Base-by-base conservation (phyloP, 2,113 vertebrate species). In the Coracopsis vasa region DNA sequence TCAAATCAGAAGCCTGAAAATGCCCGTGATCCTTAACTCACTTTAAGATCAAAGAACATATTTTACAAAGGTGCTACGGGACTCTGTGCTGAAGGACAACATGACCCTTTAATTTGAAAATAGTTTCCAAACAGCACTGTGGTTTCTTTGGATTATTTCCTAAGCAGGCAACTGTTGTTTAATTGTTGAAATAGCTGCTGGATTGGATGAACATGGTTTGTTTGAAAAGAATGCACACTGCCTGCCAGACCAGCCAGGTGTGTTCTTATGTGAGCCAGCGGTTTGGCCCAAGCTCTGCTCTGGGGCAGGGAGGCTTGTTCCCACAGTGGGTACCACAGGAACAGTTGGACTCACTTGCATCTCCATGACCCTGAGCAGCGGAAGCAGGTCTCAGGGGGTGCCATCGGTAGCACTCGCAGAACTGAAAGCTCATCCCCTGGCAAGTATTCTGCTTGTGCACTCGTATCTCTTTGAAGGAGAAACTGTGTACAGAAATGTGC, bases 321-420 rank as follows among this genome's bases (percentile, higher is more conserved):
- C 72, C 29, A 35, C 66, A 21, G 29, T 2, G 1, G 23, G 35
- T 28, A 27, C 18, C 2, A 0, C 37, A 66, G 50, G 51, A 56
- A n/a, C 39, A 16, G 13, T 7, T 4, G 31, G 61, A 37, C 13
- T 60, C 28, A 6, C 41, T 28, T 23, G 9, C 28, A 41, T 14
- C 56, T 60, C 41, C 8, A 0, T 45, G 39, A 70, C 37, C 18
- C 66, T 20, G 39, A n/a, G 21, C 42, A 31, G 41, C 0, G 1
- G 50, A 61, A 71, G 45, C 20, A 41, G 50, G 7, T 33, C 33
- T 45, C 3, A 1, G 10, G 9, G 31, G 10, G 33, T 21, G 31
- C 28, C 0, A 2, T 4, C 28, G 6, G 61, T 24, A 65, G 28
- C 17, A 10, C 42, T 44, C 44, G 41, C 69, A 53, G 42, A 28